phyloP scores from a whole-genome alignment of 2,797 vertebrate species.

The Helostoma temminkii region DNA sequence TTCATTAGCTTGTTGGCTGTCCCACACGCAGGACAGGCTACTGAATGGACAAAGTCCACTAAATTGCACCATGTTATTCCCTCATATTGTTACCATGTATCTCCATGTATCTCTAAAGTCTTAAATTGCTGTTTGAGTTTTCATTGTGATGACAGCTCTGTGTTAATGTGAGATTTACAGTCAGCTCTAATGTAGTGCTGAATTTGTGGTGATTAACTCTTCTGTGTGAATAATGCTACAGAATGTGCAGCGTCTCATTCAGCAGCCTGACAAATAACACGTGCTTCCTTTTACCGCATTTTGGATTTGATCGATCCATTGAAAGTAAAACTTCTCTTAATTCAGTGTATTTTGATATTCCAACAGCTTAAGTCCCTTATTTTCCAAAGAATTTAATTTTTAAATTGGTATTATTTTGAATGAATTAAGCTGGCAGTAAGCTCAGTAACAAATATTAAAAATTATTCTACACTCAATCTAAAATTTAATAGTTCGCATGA shows the following conservation, averaged over 20 bases:
- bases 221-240: neutral
- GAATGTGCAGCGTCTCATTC: neutral
- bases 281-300: neutral
- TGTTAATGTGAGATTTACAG: conserved; percentile 25
- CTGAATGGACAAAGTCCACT: conserved; percentile 8
- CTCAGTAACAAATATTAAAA: too few relatives aligned
- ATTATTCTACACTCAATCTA: too few relatives aligned
- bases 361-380: too few relatives aligned
- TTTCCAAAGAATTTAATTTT: too few relatives aligned
- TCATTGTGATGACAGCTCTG: conserved; percentile 21
- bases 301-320: too few relatives aligned
- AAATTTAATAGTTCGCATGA: too few relatives aligned
- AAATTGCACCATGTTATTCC: neutral
- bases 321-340: too few relatives aligned
- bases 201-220: conserved; percentile 7
- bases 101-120: conserved; percentile 29
- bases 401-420: too few relatives aligned
- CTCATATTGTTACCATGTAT: conserved; percentile 22
- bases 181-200: neutral
- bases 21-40: conserved; percentile 8
- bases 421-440: too few relatives aligned
- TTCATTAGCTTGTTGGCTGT: conserved; percentile 60
- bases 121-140: conserved; percentile 17
- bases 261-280: neutral
- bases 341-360: too few relatives aligned